These are phyloP conservation scores for Theretra japonica DNA, from an alignment of 2,888 invertebrate species.

Conservation along the genomic window DNA sequence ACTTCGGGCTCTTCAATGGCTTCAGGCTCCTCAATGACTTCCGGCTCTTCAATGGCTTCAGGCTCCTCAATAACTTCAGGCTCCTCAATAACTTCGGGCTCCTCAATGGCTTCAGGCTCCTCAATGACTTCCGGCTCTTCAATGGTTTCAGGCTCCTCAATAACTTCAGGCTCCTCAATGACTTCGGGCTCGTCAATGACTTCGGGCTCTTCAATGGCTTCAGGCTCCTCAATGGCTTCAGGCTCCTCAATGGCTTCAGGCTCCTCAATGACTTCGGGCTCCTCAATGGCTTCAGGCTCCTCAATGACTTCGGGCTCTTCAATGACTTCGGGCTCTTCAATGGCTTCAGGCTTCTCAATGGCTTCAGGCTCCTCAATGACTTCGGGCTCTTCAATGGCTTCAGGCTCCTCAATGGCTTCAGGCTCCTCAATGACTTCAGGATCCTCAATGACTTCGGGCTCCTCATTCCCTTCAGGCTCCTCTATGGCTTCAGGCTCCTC, in stretches of 20 bases:
- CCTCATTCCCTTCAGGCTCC: not conserved
- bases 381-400: not conserved
- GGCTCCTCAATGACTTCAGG: slow-evolving; percentile 11
- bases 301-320: not conserved
- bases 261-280: slow-evolving; percentile 4
- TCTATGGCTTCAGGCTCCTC: slow-evolving; percentile 7
- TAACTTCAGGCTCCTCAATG: not conserved
- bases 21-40: not conserved
- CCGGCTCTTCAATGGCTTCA: not conserved
- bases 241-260: slow-evolving; percentile 12
- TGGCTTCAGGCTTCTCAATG: no score
- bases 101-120: not conserved
- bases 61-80: slow-evolving; percentile 7
- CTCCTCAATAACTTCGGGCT: not conserved
- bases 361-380: no score
- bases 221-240: slow-evolving; percentile 2
- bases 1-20: not conserved
- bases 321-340: no score
- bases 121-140: not conserved
- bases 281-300: slow-evolving; percentile 7
- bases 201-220: slow-evolving; percentile 1
- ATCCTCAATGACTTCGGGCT: not conserved
- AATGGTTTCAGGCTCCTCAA: not conserved
- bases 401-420: not conserved
- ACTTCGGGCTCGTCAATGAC: slow-evolving; percentile 4